Evolutionary conservation across 2,888 invertebrate genomes (phyloP).

Genomic region (Pelosia muscerda): DNA sequence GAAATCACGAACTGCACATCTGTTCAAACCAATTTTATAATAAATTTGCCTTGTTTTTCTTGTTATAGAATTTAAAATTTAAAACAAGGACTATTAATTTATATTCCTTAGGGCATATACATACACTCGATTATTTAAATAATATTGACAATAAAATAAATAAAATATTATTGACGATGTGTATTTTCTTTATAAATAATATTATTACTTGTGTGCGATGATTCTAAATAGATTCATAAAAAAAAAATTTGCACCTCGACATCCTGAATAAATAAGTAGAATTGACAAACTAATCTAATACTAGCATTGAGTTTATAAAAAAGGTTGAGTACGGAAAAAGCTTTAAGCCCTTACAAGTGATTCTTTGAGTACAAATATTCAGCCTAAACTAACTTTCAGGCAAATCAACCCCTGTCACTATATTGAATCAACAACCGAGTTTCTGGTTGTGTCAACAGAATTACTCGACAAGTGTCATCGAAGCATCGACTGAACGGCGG

Average conservation of each 20-base stretch:
- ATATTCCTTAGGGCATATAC: no score
- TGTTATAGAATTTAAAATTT: no score
- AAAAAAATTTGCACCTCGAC: slow-evolving; percentile 1
- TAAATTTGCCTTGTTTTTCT: no score
- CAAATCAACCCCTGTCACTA: slow-evolving; percentile 48
- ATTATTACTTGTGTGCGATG: no score
- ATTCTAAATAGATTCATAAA: background rate
- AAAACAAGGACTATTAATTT: no score
- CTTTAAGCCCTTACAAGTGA: slow-evolving; percentile 20
- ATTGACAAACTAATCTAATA: slow-evolving; percentile 27
- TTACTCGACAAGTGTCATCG: slow-evolving; percentile 66
- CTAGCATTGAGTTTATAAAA: slow-evolving; percentile 19
- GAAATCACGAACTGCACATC: no score
- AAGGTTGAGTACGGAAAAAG: background rate
- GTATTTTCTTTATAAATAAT: no score
- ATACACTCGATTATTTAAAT: no score
- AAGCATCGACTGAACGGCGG: slow-evolving; percentile 57
- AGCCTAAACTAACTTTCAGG: slow-evolving; percentile 54
- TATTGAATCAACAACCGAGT: slow-evolving; percentile 43
- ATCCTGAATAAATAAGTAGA: slow-evolving; percentile 34
- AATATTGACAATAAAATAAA: no score
- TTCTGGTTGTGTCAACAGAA: slow-evolving; percentile 60
- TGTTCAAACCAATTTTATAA: no score
- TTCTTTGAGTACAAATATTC: slow-evolving; percentile 25
- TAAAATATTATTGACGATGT: no score